These are phyloP conservation scores for Formica exsecta DNA, from an alignment of 1,140 invertebrate genomes.

Conservation along the genomic window DNA sequence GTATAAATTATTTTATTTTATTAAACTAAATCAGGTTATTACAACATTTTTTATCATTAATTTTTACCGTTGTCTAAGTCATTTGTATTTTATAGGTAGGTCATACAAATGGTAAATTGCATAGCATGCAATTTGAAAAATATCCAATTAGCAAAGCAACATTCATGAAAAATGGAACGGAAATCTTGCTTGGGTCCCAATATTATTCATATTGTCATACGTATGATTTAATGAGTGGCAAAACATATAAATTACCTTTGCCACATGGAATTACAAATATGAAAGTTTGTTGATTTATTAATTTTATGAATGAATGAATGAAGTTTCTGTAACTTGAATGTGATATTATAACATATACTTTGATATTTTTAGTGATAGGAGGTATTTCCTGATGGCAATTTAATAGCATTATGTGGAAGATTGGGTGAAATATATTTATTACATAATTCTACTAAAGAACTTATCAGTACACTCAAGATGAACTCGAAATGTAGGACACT, in stretches of 20 bases:
- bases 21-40: slow-evolving; percentile 19
- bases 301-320: too few relatives aligned
- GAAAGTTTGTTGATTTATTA: slow-evolving; percentile 82
- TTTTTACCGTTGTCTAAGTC: slow-evolving; percentile 6
- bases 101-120: slow-evolving; percentile 93
- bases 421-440: slow-evolving; percentile 94
- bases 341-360: slow-evolving; percentile 14
- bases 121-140: slow-evolving; percentile 90
- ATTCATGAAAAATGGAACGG: slow-evolving; percentile 91
- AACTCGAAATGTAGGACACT: slow-evolving; percentile 90
- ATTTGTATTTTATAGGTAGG: slow-evolving; percentile 88
- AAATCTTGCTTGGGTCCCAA: slow-evolving; percentile 90
- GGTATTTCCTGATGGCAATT: slow-evolving; percentile 93
- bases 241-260: slow-evolving; percentile 88
- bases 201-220: slow-evolving; percentile 89
- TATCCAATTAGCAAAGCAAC: slow-evolving; percentile 91
- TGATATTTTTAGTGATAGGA: slow-evolving; percentile 88
- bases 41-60: slow-evolving; percentile 28
- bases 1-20: slow-evolving; percentile 22
- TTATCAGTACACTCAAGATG: slow-evolving; percentile 92
- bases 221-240: slow-evolving; percentile 94
- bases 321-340: neutral
- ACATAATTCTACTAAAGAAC: slow-evolving; percentile 91
- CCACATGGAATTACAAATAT: slow-evolving; percentile 89
- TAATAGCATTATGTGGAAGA: slow-evolving; percentile 91